phyloP scores from a whole-genome alignment of 2,888 invertebrate genomes.

The Polydrusus tereticollis region DNA sequence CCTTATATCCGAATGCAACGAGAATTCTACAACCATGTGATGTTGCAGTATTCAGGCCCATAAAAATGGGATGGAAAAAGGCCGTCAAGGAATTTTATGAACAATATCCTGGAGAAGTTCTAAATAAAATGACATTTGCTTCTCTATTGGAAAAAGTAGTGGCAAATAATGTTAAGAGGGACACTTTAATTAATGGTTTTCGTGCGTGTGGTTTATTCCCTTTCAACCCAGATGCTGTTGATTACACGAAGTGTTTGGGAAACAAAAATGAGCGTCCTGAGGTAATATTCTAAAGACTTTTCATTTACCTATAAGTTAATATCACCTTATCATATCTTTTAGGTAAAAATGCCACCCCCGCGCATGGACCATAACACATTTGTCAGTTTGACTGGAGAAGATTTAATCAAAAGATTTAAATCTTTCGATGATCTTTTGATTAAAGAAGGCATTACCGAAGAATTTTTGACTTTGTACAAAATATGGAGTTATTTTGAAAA shows the following conservation, averaged over 20 bases:
- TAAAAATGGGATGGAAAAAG: slow-evolving; percentile 16
- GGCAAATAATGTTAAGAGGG: slow-evolving; percentile 17
- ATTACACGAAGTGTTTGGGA: slow-evolving; percentile 39
- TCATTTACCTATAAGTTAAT: background rate
- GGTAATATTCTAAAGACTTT: background rate
- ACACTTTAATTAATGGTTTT: slow-evolving; percentile 43
- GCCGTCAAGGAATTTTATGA: slow-evolving; percentile 42
- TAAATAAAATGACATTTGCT: slow-evolving; percentile 15
- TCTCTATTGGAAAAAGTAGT: slow-evolving; percentile 51
- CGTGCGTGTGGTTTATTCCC: slow-evolving; percentile 37
- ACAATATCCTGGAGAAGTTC: slow-evolving; percentile 29
- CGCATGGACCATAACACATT: background rate
- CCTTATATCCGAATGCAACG: slow-evolving; percentile 23
- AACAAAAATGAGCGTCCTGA: background rate
- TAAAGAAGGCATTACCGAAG: background rate
- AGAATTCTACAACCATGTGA: no score
- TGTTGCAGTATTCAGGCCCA: slow-evolving; percentile 21
- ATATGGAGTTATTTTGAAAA: background rate
- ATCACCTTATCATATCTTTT: background rate
- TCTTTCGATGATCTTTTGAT: background rate
- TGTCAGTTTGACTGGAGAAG: background rate
- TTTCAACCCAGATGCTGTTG: no score
- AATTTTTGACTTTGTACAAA: background rate
- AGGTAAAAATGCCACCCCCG: background rate
- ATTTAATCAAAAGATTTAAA: background rate